Evolutionary conservation across 1,140 invertebrate species (phyloP), one percentile per base, ranked within the genome.

Genomic region (Eciton burchellii): DNA sequence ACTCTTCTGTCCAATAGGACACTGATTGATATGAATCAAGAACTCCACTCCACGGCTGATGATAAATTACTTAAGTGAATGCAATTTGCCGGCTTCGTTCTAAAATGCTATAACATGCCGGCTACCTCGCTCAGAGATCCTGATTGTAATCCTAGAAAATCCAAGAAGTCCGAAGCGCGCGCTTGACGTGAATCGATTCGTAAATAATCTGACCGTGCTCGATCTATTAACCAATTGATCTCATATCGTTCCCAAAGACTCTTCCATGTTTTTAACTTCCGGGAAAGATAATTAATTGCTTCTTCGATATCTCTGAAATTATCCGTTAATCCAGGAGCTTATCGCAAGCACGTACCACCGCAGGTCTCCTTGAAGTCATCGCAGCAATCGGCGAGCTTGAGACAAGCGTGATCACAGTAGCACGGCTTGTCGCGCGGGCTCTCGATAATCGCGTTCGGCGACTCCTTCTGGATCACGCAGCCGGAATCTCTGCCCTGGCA

Each of bases 321-420:
- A 35, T 35, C 6, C 6, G 6, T 35, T 35, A 35, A 35, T 35
- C 6, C 6, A 35, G 35, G 2, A 35, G 6, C 6, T 35, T 3
- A 35, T 35, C 35, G 35, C 14, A 12, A 6, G 19, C 16, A 94
- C 95, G 95, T 94, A 98, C 97, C 97, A 94, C 97, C 97, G 90
- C 97, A 98, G 81, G 97, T 96, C 79, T 97, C 95, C 91, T 97
- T 97, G 91, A 98, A 98, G 91, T 98, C 97, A 2, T 95, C 93
- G 93, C 97, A 98, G 92, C 97, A 98, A 87, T 98, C 97, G 52
- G 97, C 97, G 4, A 98, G 94, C 89, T 97, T 97, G 85, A 98
- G 94, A 90, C 97, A 98, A 43, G 97, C 97, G 91, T 98, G 97
- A 93, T 98, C 97, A 93, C 97, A 98, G 90, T 98, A 98, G 91